A percentile compares a stretch with the other conserved stretches of the same genome.
Conservation (phyloP, 1,140 invertebrate genomes). For the Drosophila obscura region DNA sequence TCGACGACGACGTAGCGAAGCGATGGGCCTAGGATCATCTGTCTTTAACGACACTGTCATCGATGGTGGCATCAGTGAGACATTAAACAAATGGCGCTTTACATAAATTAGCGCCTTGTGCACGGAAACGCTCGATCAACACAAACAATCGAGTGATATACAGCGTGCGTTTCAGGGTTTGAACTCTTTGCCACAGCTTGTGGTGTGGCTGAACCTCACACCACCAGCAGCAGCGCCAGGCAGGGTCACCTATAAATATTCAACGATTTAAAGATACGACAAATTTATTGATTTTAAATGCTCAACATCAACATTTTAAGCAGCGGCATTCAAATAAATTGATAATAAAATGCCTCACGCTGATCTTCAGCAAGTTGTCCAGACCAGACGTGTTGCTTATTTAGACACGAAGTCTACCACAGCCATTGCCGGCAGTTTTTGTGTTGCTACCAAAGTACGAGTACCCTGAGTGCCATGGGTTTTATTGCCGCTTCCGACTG, state of each 20-base stretch:
- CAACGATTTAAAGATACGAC: slow-evolving; percentile 22
- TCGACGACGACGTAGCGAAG: background rate
- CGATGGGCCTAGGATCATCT: background rate
- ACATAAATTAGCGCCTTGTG: slow-evolving; percentile 46
- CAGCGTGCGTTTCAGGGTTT: background rate
- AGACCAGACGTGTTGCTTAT: slow-evolving; percentile 3
- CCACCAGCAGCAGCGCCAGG: background rate
- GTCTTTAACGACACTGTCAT: background rate
- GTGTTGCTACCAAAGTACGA: background rate
- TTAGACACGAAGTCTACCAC: slow-evolving; percentile 5
- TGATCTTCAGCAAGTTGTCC: slow-evolving; percentile 25
- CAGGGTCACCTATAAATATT: slow-evolving; percentile 42
- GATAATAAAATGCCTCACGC: slow-evolving; percentile 43
- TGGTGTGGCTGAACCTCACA: too few relatives aligned
- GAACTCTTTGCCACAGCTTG: slow-evolving; percentile 1
- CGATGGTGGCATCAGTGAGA: background rate
- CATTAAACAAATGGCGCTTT: slow-evolving; percentile 23
- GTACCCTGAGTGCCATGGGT: slow-evolving; percentile 8
- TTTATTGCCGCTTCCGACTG: slow-evolving; percentile 39
- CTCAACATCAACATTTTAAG: slow-evolving; percentile 11
- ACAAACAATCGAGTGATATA: slow-evolving; percentile 14
- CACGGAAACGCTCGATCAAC: slow-evolving; percentile 24
- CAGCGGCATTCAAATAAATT: slow-evolving; percentile 34
- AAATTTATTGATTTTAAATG: slow-evolving; percentile 40
- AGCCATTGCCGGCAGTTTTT: background rate